Conservation (phyloP, 2,113 vertebrate species). For the human (Homo sapiens) region GRCh38 chr4:89504001-89504500, state of each 20-base stretch:
- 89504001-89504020: not conserved
- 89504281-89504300: not conserved
- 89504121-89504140: not conserved
- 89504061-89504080: not conserved
- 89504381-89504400: not conserved
- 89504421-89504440: not conserved
- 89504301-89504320: not conserved
- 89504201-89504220: not conserved
- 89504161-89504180: not conserved
- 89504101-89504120: not conserved
- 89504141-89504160: not conserved
- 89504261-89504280: not conserved
- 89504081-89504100: not conserved
- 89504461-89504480: not conserved
- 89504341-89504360: not conserved
- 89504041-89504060: not conserved
- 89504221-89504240: not conserved
- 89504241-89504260: not conserved
- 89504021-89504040: not conserved
- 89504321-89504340: not conserved
- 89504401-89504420: not conserved
- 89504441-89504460: not conserved
- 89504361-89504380: not conserved
- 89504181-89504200: not conserved
- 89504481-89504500: not conserved